Percentiles rank a stretch among this genome's conserved stretches.
Evolutionary conservation across 1,140 invertebrate genomes (phyloP).

Genomic region (Drosophila lacteicornis): DNA sequence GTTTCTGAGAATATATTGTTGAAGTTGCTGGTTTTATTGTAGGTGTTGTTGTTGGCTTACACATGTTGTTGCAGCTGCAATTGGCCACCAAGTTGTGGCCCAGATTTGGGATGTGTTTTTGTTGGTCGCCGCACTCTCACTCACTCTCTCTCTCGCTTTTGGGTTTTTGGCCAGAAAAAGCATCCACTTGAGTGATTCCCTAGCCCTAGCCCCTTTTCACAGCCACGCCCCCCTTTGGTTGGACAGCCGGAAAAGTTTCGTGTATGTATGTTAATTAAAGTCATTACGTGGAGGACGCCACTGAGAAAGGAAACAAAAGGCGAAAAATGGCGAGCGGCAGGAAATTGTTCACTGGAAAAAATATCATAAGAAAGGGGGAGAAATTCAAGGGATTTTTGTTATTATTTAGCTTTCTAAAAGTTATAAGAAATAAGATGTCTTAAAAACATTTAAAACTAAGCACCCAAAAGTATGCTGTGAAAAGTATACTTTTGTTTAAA

Average conservation of each 20-base stretch:
- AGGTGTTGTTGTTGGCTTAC: constrained; percentile 8
- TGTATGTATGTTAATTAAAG: constrained; percentile 76
- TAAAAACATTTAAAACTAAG: no score
- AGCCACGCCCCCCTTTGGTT: constrained; percentile 14
- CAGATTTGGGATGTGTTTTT: constrained; percentile 41
- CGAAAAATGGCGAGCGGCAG: constrained; percentile 14
- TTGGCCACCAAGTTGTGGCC: constrained; percentile 51
- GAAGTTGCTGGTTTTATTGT: constrained; percentile 7
- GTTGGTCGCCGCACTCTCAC: constrained; percentile 1
- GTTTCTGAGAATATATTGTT: constrained; percentile 32
- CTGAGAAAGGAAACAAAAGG: constrained; percentile 32
- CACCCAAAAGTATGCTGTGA: no score
- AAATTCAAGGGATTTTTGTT: no score
- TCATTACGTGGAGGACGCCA: constrained; percentile 67
- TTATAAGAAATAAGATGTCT: no score
- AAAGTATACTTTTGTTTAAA: no score
- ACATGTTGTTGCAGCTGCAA: constrained; percentile 46
- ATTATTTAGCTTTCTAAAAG: neutral
- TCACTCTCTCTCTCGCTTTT: constrained; percentile 8
- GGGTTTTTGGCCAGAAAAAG: constrained; percentile 36
- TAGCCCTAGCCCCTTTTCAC: constrained; percentile 12
- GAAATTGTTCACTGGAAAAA: constrained; percentile 5
- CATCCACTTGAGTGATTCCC: constrained; percentile 52
- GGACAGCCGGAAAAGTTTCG: constrained; percentile 24
- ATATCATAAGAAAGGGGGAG: neutral